Evolutionary conservation across 23 tunicate species (phyloP), one percentile per base, ranked within the genome.

Genomic region (Trididemnum miniatum): DNA sequence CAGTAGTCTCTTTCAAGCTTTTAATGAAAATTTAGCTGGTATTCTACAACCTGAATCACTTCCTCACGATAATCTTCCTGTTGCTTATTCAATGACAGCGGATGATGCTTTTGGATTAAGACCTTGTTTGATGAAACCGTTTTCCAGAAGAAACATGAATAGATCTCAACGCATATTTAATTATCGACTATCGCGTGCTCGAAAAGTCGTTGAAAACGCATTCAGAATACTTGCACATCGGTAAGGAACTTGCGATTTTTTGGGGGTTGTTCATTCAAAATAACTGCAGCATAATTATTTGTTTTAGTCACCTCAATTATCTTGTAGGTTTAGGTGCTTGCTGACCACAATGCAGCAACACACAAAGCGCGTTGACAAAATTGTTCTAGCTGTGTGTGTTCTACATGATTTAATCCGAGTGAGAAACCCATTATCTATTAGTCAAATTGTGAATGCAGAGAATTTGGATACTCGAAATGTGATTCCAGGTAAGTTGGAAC

Each of bases 371-470:
- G 67, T 62, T 62, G 67, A 62, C 5, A 20, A 22, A 18, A 62
- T 22, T n/a, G 67, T 62, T 62, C 67, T 62, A 4, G 67, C 67
- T 62, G 29, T 26, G n/a, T 62, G 29, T n/a, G 67, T 62, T 18
- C 67, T 62, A 12, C 67, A 62, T 24, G n/a, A 62, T 62, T 62
- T 62, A n/a, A 62, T 62, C 26, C 67, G 67, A 22, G 26, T 24
- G 23, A 62, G 67, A 62, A 62, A 62, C 26, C 67, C 28, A n/a
- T 62, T 26, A 62, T 12, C 5, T 3, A 62, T 24, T 62, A 12
- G 67, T 62, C 67, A 62, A n/a, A 26, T 62, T 62, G 67, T 26
- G 26, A n/a, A 62, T 24, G n/a, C n/a, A 18, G 67, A 62, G 29
- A n/a, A 62, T n/a, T 26, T 26, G 25, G n/a, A 20, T n/a, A 62